Percentiles rank a stretch among this genome's conserved stretches.
Evolutionary conservation across 2,113 vertebrate genomes (phyloP).

Genomic region (Thomomys bottae): DNA sequence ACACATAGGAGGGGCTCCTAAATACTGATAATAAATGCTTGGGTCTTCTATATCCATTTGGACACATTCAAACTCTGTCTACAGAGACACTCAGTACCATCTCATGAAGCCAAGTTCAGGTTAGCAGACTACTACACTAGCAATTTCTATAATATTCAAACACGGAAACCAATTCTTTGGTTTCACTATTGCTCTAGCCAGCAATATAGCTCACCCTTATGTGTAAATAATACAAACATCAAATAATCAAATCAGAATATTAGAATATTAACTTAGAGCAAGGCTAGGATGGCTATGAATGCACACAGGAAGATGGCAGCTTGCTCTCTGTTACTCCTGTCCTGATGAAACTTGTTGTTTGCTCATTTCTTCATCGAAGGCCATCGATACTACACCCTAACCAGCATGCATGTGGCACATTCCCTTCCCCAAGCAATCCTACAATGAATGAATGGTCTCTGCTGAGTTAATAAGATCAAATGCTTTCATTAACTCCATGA

Average conservation of each 20-base stretch:
- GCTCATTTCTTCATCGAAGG: background rate
- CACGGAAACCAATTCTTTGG: background rate
- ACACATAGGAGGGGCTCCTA: background rate
- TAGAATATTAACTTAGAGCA: background rate
- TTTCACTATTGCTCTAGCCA: background rate
- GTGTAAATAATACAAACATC: slow-evolving; percentile 1
- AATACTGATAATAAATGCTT: background rate
- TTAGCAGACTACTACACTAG: background rate
- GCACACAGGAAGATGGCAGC: background rate
- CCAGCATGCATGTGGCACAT: background rate
- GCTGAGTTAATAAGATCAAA: slow-evolving; percentile 2
- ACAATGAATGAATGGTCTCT: slow-evolving; percentile 23
- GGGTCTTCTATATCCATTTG: background rate
- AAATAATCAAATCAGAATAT: slow-evolving; percentile 13
- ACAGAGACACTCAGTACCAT: background rate
- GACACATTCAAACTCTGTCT: background rate
- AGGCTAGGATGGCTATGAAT: background rate
- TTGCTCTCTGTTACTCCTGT: background rate
- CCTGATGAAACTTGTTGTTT: background rate
- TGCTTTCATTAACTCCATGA: background rate
- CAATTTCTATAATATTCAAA: background rate
- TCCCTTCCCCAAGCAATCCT: background rate
- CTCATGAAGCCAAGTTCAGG: background rate
- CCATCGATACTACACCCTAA: background rate
- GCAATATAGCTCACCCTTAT: background rate